These are phyloP conservation scores for Oscarella lobularis DNA, from an alignment of 37 sponge, comb jelly and placozoan genomes.

Conservation along the genomic window DNA sequence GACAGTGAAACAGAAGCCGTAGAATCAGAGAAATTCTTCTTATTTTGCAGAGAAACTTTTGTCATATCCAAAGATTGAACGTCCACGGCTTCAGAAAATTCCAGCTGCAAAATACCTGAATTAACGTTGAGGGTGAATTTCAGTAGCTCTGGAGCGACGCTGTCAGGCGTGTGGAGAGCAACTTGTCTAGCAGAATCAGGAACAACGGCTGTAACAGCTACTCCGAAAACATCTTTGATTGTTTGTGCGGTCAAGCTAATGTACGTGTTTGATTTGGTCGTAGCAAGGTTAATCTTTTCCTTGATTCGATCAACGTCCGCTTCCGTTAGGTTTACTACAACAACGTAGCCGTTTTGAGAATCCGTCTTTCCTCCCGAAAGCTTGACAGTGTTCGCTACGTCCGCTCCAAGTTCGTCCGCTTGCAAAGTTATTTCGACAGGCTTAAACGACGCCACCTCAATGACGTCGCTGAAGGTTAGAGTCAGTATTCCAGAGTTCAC, in stretches of 20 bases:
- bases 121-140: conserved; percentile 50
- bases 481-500: conserved; percentile 50
- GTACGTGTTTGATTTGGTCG: conserved; percentile 35
- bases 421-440: conserved; percentile 64
- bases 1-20: conserved; percentile 23
- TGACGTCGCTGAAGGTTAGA: conserved; percentile 67
- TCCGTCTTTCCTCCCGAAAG: background rate
- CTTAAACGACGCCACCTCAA: conserved; percentile 44
- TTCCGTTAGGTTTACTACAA: conserved; percentile 50
- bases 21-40: background rate
- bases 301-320: conserved; percentile 64
- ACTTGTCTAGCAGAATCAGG: background rate
- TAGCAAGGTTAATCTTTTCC: conserved; percentile 31
- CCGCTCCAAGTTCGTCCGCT: background rate
- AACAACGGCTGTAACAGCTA: background rate
- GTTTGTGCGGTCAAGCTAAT: conserved; percentile 27
- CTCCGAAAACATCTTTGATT: conserved; percentile 18
- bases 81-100: conserved; percentile 69
- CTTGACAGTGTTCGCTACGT: background rate
- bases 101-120: conserved; percentile 39
- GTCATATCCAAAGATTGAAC: conserved; percentile 19
- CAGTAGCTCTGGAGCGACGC: conserved; percentile 18
- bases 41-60: conserved; percentile 33
- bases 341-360: conserved; percentile 30
- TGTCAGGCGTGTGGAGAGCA: conserved; percentile 14